A percentile compares a stretch with the other conserved stretches of the same genome.
phyloP scores from a whole-genome alignment of 2,113 vertebrate species.

The Malurus elegans region DNA sequence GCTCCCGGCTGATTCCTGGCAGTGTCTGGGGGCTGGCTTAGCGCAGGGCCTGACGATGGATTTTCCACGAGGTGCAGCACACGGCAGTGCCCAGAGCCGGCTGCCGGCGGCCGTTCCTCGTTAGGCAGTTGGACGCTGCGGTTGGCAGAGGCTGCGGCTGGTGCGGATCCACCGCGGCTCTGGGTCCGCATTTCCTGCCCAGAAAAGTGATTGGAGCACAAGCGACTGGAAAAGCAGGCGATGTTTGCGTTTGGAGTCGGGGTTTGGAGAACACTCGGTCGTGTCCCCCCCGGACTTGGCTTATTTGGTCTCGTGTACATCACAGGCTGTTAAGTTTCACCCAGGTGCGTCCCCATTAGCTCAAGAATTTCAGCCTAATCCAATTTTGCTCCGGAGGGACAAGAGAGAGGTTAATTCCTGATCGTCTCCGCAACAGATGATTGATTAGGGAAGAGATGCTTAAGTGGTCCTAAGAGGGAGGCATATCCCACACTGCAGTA shows the following conservation, averaged over 20 bases:
- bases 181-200: rapidly evolving
- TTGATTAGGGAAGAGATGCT: neutral
- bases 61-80: slow-evolving; percentile 14
- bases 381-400: neutral
- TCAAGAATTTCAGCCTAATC: neutral
- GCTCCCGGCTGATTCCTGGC: neutral
- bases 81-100: neutral
- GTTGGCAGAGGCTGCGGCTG: neutral
- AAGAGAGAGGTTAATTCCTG: slow-evolving; percentile 2
- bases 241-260: rapidly evolving
- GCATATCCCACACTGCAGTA: neutral
- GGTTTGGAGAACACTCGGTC: neutral
- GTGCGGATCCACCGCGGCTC: neutral
- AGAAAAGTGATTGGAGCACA: rapidly evolving
- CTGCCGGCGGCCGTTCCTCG: neutral
- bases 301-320: rapidly evolving
- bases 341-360: neutral
- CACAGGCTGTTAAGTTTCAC: neutral
- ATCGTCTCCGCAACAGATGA: neutral
- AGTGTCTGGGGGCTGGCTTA: neutral
- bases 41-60: neutral
- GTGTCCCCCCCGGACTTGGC: neutral
- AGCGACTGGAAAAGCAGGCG: neutral
- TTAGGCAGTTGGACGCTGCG: neutral
- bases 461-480: neutral